Base-by-base conservation (phyloP, 2,888 invertebrate species). In the Muscina levida region DNA sequence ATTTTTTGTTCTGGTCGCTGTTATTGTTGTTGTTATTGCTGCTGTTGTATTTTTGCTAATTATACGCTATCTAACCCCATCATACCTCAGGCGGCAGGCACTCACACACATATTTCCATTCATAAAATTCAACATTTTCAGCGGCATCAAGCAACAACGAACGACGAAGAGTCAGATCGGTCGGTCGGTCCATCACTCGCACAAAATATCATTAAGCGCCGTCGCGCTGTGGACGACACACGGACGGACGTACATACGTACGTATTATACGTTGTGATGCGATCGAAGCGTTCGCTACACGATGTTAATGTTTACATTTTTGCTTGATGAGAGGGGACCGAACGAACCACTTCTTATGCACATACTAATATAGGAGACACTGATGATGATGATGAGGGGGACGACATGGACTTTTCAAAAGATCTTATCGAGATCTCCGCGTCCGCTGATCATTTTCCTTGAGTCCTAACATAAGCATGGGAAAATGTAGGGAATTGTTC, bases 11-110 rank as follows among this genome's bases (percentile, higher is more conserved):
- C n/a, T n/a, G n/a, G n/a, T n/a, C n/a, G 51, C 44, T 70, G 42
- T 78, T 56, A 46, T 70, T 70, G 13, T 11, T 66, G 56, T 39
- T 44, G 62, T 65, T 42, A 53, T 59, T 72, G 2, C 44, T 15
- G 15, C 37, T 42, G 15, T 56, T 59, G 59, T 44, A 57, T 56
- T 66, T 77, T 81, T 77, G 77, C 74, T 77, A 81, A 81, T 77
- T 81, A 81, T 81, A 77, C 77, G 81, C 77, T 77, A 81, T 81
- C 81, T 77, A 75, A 75, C 81, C 81, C 77, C 77, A 81, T 81
- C 81, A 68, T 81, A 81, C 81, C 77, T 77, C 81, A 65, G 74
- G 65, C 72, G 65, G 22, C 51, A 31, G 65, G 22, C 51, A 31
- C 31, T 5, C 48, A 59, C 59, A 59, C 57, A 59, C 77, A 77